A percentile compares a stretch with the other conserved stretches of the same genome.
Conservation (phyloP, 2,888 invertebrate genomes). For the Micoletzkya japonica region DNA sequence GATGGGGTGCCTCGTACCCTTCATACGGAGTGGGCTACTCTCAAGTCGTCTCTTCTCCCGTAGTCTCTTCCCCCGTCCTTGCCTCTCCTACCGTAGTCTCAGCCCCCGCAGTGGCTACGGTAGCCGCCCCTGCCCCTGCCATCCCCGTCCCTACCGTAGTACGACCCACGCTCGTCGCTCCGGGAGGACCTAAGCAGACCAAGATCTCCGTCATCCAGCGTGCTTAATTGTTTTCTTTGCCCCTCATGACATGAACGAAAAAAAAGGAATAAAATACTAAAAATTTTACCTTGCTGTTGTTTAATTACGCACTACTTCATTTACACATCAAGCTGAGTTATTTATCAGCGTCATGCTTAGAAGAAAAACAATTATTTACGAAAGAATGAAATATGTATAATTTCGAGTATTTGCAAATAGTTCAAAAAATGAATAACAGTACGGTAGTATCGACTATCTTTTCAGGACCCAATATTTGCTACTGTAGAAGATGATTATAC, state of each 20-base stretch:
- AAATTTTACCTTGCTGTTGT: too few relatives aligned
- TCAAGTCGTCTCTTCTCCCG: slow-evolving; percentile 18
- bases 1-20: too few relatives aligned
- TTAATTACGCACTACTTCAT: too few relatives aligned
- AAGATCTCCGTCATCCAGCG: slow-evolving; percentile 31
- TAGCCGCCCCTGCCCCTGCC: slow-evolving; percentile 10
- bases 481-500: too few relatives aligned
- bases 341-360: too few relatives aligned
- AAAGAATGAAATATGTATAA: neutral
- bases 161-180: slow-evolving; percentile 23
- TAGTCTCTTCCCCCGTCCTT: slow-evolving; percentile 12
- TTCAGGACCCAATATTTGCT: too few relatives aligned
- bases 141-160: neutral
- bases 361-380: neutral
- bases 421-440: neutral
- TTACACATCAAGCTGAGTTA: too few relatives aligned
- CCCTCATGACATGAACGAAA: neutral
- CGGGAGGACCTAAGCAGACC: slow-evolving; percentile 22
- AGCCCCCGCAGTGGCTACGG: neutral
- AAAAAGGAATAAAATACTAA: neutral
- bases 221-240: slow-evolving; percentile 16
- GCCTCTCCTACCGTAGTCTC: slow-evolving; percentile 2
- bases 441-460: neutral
- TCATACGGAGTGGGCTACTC: neutral
- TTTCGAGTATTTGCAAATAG: neutral